These are phyloP conservation scores for Saturnia japonica DNA, from an alignment of 2,888 invertebrate species.

Conservation along the genomic window DNA sequence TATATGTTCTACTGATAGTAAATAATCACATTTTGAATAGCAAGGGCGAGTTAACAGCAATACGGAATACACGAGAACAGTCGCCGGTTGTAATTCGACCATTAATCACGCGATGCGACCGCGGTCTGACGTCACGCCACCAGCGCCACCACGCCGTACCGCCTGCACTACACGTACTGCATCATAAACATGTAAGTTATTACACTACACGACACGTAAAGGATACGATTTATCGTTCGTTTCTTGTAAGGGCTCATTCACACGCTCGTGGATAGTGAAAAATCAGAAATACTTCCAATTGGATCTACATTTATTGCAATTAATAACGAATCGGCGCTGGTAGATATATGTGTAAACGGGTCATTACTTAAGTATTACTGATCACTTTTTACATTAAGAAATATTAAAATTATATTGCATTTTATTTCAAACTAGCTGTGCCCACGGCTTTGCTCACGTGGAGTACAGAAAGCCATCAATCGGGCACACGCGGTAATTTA, in stretches of 20 bases:
- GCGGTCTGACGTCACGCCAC: conserved; percentile 50
- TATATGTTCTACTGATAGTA: background rate
- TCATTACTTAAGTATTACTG: no score
- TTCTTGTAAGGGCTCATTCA: background rate
- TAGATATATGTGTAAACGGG: no score
- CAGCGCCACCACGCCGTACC: conserved; percentile 34
- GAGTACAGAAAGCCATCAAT: no score
- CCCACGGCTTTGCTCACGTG: no score
- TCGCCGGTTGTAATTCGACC: conserved; percentile 62
- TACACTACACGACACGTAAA: conserved; percentile 38
- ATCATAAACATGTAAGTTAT: conserved; percentile 56
- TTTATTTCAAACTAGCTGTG: no score
- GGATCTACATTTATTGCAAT: no score
- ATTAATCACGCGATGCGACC: conserved; percentile 63
- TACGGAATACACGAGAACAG: conserved; percentile 35
- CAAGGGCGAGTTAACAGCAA: conserved; percentile 1
- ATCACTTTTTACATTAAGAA: no score
- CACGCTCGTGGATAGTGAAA: no score
- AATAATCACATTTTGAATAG: background rate
- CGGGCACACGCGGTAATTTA: no score
- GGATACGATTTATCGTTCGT: conserved; percentile 31
- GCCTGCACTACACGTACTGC: conserved; percentile 62
- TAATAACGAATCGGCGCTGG: no score
- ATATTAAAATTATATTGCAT: no score
- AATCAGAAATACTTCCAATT: no score